phyloP scores from a whole-genome alignment of 2,113 vertebrate species.

The Cochlearius cochlearius region DNA sequence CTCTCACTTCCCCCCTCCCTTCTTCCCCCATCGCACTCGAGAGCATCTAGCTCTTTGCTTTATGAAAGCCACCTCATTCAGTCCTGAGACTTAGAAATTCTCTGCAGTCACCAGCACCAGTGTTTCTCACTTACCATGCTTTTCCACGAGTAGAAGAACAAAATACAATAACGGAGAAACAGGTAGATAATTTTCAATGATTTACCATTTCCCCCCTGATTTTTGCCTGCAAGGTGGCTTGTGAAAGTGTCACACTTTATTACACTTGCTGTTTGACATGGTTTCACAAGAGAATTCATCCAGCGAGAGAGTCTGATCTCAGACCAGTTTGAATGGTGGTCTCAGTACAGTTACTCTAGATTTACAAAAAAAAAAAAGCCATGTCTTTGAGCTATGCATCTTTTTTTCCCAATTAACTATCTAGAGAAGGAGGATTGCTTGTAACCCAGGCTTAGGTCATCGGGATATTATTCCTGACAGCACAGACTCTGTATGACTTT shows the following conservation, averaged over 20 bases:
- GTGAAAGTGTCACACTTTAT: background rate
- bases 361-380: background rate
- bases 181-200: background rate
- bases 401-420: background rate
- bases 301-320: background rate
- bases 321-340: background rate
- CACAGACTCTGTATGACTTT: background rate
- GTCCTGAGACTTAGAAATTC: background rate
- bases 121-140: background rate
- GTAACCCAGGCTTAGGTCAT: background rate
- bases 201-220: background rate
- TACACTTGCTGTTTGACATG: background rate
- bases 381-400: background rate
- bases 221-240: background rate
- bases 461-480: background rate
- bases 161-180: background rate
- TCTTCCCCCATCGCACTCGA: background rate
- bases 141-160: background rate
- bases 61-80: background rate
- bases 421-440: background rate
- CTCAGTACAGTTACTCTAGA: background rate
- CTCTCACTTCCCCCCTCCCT: conserved; percentile 41
- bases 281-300: background rate
- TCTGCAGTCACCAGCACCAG: background rate
- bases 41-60: conserved; percentile 9